These are phyloP conservation scores for Turnix velox DNA, from an alignment of 2,113 vertebrate species.

Conservation along the genomic window DNA sequence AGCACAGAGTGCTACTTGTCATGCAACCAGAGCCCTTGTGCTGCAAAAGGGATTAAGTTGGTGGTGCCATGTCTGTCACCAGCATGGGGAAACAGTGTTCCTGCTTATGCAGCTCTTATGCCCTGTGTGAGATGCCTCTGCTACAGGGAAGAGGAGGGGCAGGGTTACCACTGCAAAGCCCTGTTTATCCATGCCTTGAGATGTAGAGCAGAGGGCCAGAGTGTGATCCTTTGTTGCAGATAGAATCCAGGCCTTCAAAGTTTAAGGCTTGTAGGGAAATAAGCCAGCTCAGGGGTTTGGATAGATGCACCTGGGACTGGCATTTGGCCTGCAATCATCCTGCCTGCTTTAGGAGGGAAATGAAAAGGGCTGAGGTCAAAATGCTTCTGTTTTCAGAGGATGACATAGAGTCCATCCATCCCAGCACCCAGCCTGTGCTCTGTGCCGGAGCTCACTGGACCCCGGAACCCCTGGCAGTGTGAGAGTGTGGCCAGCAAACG, in stretches of 20 bases:
- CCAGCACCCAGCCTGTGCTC: background rate
- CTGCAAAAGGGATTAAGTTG: accelerated
- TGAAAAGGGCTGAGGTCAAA: background rate
- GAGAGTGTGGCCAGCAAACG: accelerated
- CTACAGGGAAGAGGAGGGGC: background rate
- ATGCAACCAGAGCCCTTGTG: background rate
- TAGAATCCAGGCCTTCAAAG: background rate
- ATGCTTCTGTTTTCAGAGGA: background rate
- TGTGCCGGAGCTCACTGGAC: background rate
- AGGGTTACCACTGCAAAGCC: background rate
- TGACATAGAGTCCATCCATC: background rate
- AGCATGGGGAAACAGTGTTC: background rate
- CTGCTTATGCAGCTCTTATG: background rate
- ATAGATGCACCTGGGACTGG: background rate
- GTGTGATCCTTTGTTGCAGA: accelerated
- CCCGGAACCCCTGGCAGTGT: accelerated
- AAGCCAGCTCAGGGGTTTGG: background rate
- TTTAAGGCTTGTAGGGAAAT: background rate
- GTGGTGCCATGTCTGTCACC: accelerated
- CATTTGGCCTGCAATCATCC: background rate
- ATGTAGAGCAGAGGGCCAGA: background rate
- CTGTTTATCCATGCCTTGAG: accelerated
- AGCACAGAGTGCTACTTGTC: background rate
- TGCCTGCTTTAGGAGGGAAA: background rate
- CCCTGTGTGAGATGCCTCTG: background rate